Base-by-base conservation (phyloP, 2,888 invertebrate genomes). In the Argyra leucocephala region DNA sequence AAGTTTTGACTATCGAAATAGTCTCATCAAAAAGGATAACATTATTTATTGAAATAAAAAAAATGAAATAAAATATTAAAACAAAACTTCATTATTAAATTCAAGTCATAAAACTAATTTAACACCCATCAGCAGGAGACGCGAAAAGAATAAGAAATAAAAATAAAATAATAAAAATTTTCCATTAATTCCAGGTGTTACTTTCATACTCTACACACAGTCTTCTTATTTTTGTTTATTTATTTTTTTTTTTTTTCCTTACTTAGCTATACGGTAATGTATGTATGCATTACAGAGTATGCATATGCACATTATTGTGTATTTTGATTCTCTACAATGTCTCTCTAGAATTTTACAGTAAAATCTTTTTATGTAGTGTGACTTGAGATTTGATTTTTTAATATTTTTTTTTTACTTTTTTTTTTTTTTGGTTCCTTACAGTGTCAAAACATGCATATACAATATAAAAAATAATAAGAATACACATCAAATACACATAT, bases 91-190 rank as follows among this genome's bases (percentile, higher is more conserved):
- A n/a, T n/a, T n/a, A n/a, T n/a, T n/a, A n/a, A n/a, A n/a, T n/a
- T n/a, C n/a, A n/a, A n/a, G n/a, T n/a, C n/a, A n/a, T n/a, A n/a
- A n/a, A n/a, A 26, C 57, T 61, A 61, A 37, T 70, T 66, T 71
- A 72, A 71, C 72, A 73, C 72, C 73, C 72, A 70, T 72, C 72
- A 31, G 31, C 72, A 31, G 31, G 31, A 12, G 31, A 31, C 31
- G 31, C 31, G 31, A 31, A 31, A 31, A 31, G 7, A 31, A 31
- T 31, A 31, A 31, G 4, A 31, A 31, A 31, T 15, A 48, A 48
- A 31, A 48, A 15, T 18, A 48, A 48, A 31, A 18, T 18, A 48
- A 3, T 5, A 48, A 31, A 48, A 48, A 48, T 18, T 3, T 12
- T 48, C 15, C 48, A 48, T 48, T 48, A 48, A 48, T 48, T 48